These are phyloP conservation scores for Dicyrtoma fusca DNA, from an alignment of 2,888 invertebrate species.

Conservation along the genomic window DNA sequence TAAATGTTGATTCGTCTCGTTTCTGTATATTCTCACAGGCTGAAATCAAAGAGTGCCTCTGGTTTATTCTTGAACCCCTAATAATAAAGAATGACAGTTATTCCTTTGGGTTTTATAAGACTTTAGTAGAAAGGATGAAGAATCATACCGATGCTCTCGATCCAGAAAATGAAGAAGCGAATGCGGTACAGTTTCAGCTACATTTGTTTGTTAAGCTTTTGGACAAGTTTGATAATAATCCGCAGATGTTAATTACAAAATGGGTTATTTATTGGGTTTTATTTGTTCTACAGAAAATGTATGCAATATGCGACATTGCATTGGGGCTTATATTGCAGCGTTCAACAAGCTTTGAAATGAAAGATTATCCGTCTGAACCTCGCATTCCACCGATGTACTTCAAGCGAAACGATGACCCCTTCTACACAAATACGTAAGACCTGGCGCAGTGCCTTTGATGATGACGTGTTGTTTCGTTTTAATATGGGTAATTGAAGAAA, in stretches of 20 bases:
- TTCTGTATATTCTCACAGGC: constrained; percentile 41
- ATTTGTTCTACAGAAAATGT: constrained; percentile 76
- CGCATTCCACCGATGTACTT: constrained; percentile 91
- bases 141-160: constrained; percentile 86
- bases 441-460: no score
- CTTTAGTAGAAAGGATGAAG: constrained; percentile 91
- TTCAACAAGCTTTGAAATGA: constrained; percentile 83
- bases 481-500: no score
- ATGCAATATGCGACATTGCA: constrained; percentile 94
- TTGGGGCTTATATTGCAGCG: constrained; percentile 87
- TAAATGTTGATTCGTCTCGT: neutral
- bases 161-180: constrained; percentile 79
- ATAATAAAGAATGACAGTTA: constrained; percentile 92
- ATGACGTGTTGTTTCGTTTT: constrained; percentile 58
- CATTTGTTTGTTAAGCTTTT: neutral
- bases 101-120: constrained; percentile 93
- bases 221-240: neutral
- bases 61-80: constrained; percentile 92
- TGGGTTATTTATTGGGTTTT: no score
- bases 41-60: constrained; percentile 73
- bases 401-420: constrained; percentile 67
- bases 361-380: constrained; percentile 83
- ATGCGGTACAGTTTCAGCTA: constrained; percentile 70
- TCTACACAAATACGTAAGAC: constrained; percentile 72
- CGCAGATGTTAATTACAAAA: no score